A percentile compares a stretch with the other conserved stretches of the same genome.
Conservation (phyloP, 2,113 vertebrate species). For the Ceuthmochares aereus region DNA sequence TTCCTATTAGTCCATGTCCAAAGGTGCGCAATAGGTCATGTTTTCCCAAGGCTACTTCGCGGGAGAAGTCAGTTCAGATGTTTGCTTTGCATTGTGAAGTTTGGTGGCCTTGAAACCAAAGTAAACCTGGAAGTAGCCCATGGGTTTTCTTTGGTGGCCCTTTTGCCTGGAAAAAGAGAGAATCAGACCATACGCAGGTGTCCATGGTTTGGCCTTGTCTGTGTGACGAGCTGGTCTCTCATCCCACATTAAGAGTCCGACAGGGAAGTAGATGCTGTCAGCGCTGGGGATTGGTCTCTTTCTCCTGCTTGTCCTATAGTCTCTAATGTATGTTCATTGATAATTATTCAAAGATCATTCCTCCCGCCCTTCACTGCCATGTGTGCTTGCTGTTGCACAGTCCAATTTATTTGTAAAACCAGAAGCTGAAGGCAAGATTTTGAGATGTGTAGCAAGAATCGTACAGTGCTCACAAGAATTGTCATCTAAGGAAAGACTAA, state of each 20-base stretch:
- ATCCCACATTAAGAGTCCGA: background rate
- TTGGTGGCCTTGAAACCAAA: background rate
- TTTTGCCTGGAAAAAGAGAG: background rate
- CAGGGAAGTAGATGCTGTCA: background rate
- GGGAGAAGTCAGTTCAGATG: background rate
- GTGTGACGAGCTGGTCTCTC: background rate
- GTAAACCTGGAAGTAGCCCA: background rate
- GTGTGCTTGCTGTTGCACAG: background rate
- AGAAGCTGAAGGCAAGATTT: background rate
- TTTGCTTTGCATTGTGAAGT: background rate
- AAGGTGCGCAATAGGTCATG: background rate
- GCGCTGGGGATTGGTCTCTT: background rate
- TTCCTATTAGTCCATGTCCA: rapidly evolving
- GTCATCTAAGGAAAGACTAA: background rate
- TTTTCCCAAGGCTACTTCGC: background rate
- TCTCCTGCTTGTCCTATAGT: background rate
- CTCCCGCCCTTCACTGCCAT: background rate
- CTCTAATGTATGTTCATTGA: background rate
- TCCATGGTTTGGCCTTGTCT: background rate
- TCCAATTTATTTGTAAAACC: background rate
- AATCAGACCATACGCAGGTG: background rate
- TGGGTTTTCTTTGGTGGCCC: background rate
- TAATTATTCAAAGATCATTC: background rate
- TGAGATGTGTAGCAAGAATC: background rate
- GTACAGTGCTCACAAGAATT: background rate